Percentiles rank a stretch among this genome's conserved stretches.
Conservation (phyloP, 2,888 invertebrate species). For the Drosophila emarginata region DNA sequence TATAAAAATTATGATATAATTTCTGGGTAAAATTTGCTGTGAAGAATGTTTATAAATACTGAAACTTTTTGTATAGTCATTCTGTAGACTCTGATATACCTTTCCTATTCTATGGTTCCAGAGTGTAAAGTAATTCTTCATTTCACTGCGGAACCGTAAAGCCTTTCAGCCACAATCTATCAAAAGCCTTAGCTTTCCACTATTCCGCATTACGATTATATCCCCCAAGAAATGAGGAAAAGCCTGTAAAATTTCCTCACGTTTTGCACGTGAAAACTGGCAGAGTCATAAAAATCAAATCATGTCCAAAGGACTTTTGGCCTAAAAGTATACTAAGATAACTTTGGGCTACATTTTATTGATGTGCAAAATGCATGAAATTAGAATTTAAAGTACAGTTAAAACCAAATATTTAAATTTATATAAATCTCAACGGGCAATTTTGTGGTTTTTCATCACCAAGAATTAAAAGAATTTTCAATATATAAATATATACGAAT, state of each 20-base stretch:
- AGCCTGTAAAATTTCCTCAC: slow-evolving; percentile 56
- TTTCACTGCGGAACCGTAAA: not conserved
- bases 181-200: slow-evolving; percentile 10
- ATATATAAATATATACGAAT: not conserved
- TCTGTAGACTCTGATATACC: not conserved
- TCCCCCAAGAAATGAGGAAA: not conserved
- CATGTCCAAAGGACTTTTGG: slow-evolving; percentile 44
- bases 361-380: slow-evolving; percentile 80
- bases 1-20: no score
- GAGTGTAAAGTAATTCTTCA: not conserved
- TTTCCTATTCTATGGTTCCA: not conserved
- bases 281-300: slow-evolving; percentile 65
- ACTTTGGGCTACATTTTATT: slow-evolving; percentile 59
- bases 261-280: slow-evolving; percentile 43
- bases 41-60: no score
- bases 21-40: no score
- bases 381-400: slow-evolving; percentile 69
- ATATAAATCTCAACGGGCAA: not conserved
- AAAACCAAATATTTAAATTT: slow-evolving; percentile 3
- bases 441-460: slow-evolving; percentile 34
- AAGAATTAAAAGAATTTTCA: slow-evolving; percentile 23
- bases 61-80: not conserved
- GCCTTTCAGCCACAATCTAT: not conserved
- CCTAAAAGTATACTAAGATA: not conserved
- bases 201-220: slow-evolving; percentile 12